A percentile compares a stretch with the other conserved stretches of the same genome.
Evolutionary conservation across 2,113 vertebrate species (phyloP).

Genomic region (Turdus rufiventris): DNA sequence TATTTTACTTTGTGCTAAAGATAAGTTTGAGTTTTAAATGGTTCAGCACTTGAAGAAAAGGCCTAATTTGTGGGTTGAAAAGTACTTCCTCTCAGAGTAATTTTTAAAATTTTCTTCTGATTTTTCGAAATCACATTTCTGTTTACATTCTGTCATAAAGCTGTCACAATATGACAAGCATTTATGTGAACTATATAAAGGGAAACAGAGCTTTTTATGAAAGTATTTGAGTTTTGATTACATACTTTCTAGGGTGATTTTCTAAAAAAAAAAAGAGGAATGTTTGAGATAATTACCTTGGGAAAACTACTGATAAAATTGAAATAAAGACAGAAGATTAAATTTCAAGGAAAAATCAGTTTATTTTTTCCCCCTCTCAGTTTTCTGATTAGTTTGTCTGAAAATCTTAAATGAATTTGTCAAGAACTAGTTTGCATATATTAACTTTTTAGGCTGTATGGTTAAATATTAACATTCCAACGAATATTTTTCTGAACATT

Average conservation of each 20-base stretch:
- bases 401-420: neutral
- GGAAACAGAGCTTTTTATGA: neutral
- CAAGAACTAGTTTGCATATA: neutral
- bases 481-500: neutral
- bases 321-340: neutral
- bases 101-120: neutral
- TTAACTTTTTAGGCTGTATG: neutral
- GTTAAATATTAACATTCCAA: neutral
- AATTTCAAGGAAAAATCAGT: neutral
- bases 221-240: neutral
- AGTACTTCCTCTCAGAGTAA: neutral
- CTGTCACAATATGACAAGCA: neutral
- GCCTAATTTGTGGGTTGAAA: neutral
- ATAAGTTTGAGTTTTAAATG: neutral
- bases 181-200: neutral
- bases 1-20: neutral
- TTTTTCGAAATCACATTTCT: neutral
- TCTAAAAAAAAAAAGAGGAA: neutral
- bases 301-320: neutral
- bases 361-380: rapidly evolving
- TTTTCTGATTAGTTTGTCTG: neutral
- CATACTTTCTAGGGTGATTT: neutral
- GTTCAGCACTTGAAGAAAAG: neutral
- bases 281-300: neutral
- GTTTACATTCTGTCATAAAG: neutral